Conservation (phyloP, 2,797 vertebrate genomes). For the Malacoctenus gilli region DNA sequence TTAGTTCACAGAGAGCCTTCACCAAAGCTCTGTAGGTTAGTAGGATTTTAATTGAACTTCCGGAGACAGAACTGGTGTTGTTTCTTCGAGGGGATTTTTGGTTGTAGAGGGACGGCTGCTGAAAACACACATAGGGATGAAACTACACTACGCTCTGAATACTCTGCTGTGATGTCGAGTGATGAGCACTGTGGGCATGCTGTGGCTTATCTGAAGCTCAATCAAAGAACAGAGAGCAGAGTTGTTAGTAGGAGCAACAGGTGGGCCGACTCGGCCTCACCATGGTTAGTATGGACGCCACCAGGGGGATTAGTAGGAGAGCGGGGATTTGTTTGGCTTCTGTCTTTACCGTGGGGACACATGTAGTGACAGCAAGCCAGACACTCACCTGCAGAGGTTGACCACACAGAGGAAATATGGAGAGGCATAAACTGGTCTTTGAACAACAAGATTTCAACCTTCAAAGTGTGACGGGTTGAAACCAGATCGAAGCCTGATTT, state of each 20-base stretch:
- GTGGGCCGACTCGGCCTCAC: slow-evolving; percentile 31
- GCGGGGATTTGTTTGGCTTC: slow-evolving; percentile 30
- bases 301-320: slow-evolving; percentile 51
- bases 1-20: slow-evolving; percentile 65
- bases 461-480: not conserved
- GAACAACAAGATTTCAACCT: slow-evolving; percentile 16
- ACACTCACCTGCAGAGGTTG: slow-evolving; percentile 53
- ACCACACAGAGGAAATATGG: slow-evolving; percentile 55
- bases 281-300: slow-evolving; percentile 51
- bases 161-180: not conserved
- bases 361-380: slow-evolving; percentile 42
- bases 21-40: slow-evolving; percentile 62
- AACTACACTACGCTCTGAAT: slow-evolving; percentile 2
- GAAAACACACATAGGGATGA: not conserved
- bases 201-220: slow-evolving; percentile 21
- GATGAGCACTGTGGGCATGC: slow-evolving; percentile 39
- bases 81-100: slow-evolving; percentile 6
- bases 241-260: slow-evolving; percentile 58
- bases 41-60: slow-evolving; percentile 39
- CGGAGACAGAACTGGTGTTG: slow-evolving; percentile 4
- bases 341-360: slow-evolving; percentile 2
- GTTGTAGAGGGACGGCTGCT: not conserved
- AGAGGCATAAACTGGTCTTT: slow-evolving; percentile 4
- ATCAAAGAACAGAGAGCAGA: slow-evolving; percentile 25
- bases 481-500: not conserved